These are phyloP conservation scores for Tachysurus fulvidraco DNA, from an alignment of 2,113 vertebrate genomes.

Conservation along the genomic window DNA sequence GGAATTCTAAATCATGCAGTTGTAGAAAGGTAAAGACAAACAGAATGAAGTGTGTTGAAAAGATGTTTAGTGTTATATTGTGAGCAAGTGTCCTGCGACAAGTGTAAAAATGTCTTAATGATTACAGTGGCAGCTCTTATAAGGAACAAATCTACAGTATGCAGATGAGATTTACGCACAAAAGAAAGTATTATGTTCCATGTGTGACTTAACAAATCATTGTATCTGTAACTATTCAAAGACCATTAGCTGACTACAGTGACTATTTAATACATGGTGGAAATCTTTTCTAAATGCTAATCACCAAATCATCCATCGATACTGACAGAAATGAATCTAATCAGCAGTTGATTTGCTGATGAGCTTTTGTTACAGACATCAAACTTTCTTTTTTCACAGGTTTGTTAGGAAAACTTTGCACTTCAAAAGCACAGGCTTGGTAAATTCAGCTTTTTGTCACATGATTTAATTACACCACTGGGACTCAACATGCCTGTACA, in stretches of 20 bases:
- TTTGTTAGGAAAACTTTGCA: not conserved
- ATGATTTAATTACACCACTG: constrained; percentile 48
- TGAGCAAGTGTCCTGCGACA: not conserved
- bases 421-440: constrained; percentile 38
- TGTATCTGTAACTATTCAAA: not conserved
- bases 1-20: not conserved
- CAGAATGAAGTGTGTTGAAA: not conserved
- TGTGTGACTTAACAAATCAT: not conserved
- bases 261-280: not conserved
- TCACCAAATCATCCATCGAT: not conserved
- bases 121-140: not conserved
- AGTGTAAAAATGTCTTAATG: not conserved
- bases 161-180: too few species aligned
- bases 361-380: constrained; percentile 5
- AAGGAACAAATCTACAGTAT: not conserved
- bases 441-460: constrained; percentile 28
- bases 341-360: not conserved
- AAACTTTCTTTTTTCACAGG: not conserved
- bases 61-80: not conserved
- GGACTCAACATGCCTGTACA: constrained; percentile 49
- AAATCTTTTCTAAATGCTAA: not conserved
- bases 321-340: not conserved
- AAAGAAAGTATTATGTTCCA: not conserved
- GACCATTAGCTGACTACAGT: not conserved
- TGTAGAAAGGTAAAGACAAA: not conserved